Evolutionary conservation across 37 sponge, comb jelly and placozoan species (phyloP).

Genomic region (Crambe crambe): DNA sequence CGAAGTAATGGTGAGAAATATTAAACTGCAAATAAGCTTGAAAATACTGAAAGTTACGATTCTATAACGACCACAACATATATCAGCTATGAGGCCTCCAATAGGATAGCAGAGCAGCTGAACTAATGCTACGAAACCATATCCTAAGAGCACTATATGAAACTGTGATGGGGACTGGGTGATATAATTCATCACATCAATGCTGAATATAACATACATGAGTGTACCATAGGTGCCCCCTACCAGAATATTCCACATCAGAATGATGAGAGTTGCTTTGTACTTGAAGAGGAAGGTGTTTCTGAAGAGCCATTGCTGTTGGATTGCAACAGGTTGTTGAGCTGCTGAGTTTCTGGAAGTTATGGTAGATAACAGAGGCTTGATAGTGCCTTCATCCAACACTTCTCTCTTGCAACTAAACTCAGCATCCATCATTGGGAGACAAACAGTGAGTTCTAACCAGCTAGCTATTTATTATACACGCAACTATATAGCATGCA

Average conservation of each 20-base stretch:
- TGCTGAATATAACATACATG: background rate
- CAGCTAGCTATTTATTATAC: no score
- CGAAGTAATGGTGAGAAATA: background rate
- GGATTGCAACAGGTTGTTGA: no score
- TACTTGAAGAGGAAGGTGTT: no score
- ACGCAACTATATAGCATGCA: no score
- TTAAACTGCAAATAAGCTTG: background rate
- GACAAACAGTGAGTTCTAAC: no score
- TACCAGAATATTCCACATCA: constrained; percentile 6
- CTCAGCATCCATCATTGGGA: no score
- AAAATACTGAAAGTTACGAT: background rate
- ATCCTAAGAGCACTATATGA: background rate
- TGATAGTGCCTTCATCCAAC: no score
- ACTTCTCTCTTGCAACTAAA: no score
- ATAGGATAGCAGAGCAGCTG: constrained; percentile 4
- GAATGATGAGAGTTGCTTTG: background rate
- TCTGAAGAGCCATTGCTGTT: no score
- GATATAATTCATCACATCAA: background rate
- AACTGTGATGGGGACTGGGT: background rate
- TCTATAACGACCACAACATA: constrained; percentile 9
- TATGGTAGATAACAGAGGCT: no score
- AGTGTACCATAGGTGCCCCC: background rate
- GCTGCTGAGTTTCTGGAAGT: no score
- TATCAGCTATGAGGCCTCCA: background rate
- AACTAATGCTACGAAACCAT: background rate